Evolutionary conservation across 2,888 invertebrate species (phyloP).

Genomic region (Chalcosyrphus nemorum): DNA sequence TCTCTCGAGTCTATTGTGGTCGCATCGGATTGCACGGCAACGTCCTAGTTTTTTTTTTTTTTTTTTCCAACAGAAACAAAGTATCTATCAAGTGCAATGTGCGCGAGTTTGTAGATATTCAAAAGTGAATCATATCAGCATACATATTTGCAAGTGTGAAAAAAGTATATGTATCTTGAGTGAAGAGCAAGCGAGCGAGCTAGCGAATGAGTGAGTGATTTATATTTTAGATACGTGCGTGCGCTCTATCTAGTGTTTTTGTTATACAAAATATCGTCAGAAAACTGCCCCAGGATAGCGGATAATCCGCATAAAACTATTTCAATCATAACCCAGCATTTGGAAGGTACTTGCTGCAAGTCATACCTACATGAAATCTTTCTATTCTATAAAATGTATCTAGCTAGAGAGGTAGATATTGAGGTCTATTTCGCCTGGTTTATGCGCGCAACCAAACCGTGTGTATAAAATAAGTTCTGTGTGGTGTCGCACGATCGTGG

Average conservation of each 20-base stretch:
- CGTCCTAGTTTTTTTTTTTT: slow-evolving; percentile 18
- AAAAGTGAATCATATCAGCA: slow-evolving; percentile 67
- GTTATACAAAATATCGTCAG: slow-evolving; percentile 7
- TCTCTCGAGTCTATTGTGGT: slow-evolving; percentile 38
- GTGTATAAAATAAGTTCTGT: slow-evolving; percentile 37
- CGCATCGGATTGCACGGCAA: slow-evolving; percentile 55
- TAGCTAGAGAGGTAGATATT: slow-evolving; percentile 13
- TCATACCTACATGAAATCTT: no score
- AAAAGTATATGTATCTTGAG: slow-evolving; percentile 58
- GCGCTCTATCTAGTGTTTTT: slow-evolving; percentile 13
- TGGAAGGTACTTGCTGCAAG: slow-evolving; percentile 61
- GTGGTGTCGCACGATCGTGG: slow-evolving; percentile 56
- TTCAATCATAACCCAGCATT: slow-evolving; percentile 67
- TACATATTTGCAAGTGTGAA: slow-evolving; percentile 57
- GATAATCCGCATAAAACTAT: slow-evolving; percentile 65
- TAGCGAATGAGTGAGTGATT: no score
- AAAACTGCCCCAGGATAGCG: slow-evolving; percentile 70
- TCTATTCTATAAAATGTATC: slow-evolving; percentile 13
- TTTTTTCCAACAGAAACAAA: slow-evolving; percentile 9
- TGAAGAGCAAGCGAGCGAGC: slow-evolving; percentile 55
- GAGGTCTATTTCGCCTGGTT: slow-evolving; percentile 18
- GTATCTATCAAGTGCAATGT: slow-evolving; percentile 55
- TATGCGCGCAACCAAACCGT: slow-evolving; percentile 36
- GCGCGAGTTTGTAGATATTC: slow-evolving; percentile 30
- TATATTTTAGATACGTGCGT: slow-evolving; percentile 12